Evolutionary conservation across 1,140 invertebrate species (phyloP).

Genomic region (Caenorhabditis inopinata): DNA sequence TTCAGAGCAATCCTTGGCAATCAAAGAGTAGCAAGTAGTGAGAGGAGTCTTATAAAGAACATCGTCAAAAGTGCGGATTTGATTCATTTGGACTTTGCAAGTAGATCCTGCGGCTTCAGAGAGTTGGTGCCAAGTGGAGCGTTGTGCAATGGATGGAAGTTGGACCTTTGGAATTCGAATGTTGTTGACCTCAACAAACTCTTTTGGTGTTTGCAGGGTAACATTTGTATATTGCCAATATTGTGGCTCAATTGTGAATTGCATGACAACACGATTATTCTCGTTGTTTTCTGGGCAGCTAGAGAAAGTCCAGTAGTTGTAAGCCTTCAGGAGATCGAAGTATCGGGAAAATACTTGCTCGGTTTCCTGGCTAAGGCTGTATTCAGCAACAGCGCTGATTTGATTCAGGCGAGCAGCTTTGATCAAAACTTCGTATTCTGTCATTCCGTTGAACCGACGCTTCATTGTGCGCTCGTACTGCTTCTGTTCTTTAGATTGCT

Average conservation of each 20-base stretch:
- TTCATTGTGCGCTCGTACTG: slow-evolving; percentile 28
- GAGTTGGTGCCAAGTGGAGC: slow-evolving; percentile 31
- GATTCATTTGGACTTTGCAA: slow-evolving; percentile 14
- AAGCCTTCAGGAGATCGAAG: slow-evolving; percentile 44
- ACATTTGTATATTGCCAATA: slow-evolving; percentile 31
- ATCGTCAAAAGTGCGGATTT: slow-evolving; percentile 40
- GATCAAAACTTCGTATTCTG: slow-evolving; percentile 30
- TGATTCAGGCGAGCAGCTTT: slow-evolving; percentile 39
- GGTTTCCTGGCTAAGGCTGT: slow-evolving; percentile 39
- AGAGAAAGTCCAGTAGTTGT: slow-evolving; percentile 42
- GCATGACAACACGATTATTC: slow-evolving; percentile 13
- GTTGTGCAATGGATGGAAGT: slow-evolving; percentile 9
- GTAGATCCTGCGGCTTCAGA: background rate
- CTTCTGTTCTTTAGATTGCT: slow-evolving; percentile 40
- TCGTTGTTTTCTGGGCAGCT: slow-evolving; percentile 36
- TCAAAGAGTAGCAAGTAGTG: slow-evolving; percentile 53
- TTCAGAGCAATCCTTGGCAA: slow-evolving; percentile 62
- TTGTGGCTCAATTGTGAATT: slow-evolving; percentile 37
- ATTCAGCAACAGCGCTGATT: slow-evolving; percentile 32
- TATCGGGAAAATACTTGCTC: background rate
- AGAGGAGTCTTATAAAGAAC: slow-evolving; percentile 43
- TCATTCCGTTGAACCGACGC: slow-evolving; percentile 11
- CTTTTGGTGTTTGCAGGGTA: slow-evolving; percentile 34
- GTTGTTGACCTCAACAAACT: background rate
- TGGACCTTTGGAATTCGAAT: slow-evolving; percentile 8